Conservation (phyloP, 2,113 vertebrate species). For the Dromaius novaehollandiae region DNA sequence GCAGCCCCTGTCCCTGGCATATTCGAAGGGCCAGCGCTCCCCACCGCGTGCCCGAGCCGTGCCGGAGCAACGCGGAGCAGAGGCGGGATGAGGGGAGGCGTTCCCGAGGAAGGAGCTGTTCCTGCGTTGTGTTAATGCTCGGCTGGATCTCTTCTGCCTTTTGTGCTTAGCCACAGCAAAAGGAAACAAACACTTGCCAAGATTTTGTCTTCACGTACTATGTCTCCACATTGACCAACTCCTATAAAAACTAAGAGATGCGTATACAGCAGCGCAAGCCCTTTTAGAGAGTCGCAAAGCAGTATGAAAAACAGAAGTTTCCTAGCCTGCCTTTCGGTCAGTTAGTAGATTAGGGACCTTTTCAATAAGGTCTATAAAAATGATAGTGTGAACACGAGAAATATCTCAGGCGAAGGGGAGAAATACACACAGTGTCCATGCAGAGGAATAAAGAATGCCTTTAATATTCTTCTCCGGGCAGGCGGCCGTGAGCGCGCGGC, state of each 20-base stretch:
- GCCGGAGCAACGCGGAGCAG: too few species aligned
- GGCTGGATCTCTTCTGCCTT: not conserved
- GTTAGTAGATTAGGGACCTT: accelerated
- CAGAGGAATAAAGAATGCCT: not conserved
- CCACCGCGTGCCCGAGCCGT: too few species aligned
- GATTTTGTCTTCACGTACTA: not conserved
- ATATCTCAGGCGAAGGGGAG: accelerated
- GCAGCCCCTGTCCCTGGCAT: too few species aligned
- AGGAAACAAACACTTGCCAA: not conserved
- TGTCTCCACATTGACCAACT: accelerated
- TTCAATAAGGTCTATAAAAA: not conserved
- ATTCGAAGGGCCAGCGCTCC: too few species aligned
- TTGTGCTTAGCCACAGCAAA: not conserved
- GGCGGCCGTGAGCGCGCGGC: not conserved
- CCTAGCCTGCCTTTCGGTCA: not conserved
- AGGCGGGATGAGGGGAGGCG: too few species aligned
- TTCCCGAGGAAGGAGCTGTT: accelerated
- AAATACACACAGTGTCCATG: accelerated
- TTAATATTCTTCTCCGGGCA: not conserved
- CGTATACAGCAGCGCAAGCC: accelerated
- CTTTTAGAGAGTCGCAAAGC: not conserved
- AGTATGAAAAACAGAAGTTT: not conserved
- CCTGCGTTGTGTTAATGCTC: not conserved
- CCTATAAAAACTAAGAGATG: not conserved
- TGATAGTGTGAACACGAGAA: not conserved